Evolutionary conservation across 2,888 invertebrate species (phyloP).

Genomic region (Byasa hedistus): DNA sequence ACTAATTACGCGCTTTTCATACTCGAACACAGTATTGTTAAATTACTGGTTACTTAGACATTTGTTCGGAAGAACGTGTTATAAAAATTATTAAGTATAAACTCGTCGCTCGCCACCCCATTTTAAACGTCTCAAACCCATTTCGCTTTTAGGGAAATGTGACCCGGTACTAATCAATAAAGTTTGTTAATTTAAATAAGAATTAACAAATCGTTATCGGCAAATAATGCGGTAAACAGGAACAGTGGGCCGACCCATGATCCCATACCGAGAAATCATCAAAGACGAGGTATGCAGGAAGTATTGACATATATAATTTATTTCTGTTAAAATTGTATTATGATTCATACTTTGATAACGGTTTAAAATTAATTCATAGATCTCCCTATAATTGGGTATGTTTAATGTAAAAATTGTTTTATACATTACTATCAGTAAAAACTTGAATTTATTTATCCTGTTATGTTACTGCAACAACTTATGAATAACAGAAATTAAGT

Average conservation of each 20-base stretch:
- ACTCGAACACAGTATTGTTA: no score
- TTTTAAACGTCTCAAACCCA: not conserved
- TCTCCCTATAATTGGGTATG: not conserved
- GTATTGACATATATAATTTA: conserved; percentile 17
- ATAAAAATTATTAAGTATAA: no score
- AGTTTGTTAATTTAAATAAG: not conserved
- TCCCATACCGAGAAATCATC: conserved; percentile 9
- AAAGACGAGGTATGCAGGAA: conserved; percentile 8
- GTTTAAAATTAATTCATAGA: not conserved
- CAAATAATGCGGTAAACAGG: conserved; percentile 15
- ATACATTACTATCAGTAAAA: no score
- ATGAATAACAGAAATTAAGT: no score
- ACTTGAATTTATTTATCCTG: no score
- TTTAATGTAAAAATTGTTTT: not conserved
- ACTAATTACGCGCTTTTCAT: no score
- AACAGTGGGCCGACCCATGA: conserved; percentile 12
- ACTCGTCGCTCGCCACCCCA: no score
- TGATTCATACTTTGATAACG: not conserved
- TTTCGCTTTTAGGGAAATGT: not conserved
- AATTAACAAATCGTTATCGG: conserved; percentile 16
- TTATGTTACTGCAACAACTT: no score
- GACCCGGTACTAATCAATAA: not conserved
- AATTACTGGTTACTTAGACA: no score
- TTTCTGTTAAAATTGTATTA: conserved; percentile 1
- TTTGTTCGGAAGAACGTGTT: no score